Percentiles rank a stretch among this genome's conserved stretches.
phyloP scores from a whole-genome alignment of 2,888 invertebrate species.

The Dyspetes luteomarginatus region DNA sequence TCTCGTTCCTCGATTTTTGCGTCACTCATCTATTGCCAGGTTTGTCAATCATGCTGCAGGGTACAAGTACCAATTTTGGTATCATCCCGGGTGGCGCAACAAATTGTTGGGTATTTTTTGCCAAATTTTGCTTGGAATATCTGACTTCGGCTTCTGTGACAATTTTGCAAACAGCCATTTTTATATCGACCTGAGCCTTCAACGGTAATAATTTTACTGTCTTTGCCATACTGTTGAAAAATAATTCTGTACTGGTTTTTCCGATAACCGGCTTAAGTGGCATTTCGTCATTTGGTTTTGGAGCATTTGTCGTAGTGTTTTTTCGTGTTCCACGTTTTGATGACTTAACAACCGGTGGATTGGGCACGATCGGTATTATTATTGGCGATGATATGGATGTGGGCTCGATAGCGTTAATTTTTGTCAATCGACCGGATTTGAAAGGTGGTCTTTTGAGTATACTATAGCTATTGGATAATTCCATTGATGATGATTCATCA shows the following conservation, averaged over 20 bases:
- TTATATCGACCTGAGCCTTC: slow-evolving; percentile 80
- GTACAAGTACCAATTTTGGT: slow-evolving; percentile 80
- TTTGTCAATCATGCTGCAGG: slow-evolving; percentile 80
- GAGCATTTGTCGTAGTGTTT: slow-evolving; percentile 26
- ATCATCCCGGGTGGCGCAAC: slow-evolving; percentile 77
- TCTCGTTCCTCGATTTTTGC: background rate
- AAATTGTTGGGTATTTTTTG: slow-evolving; percentile 73
- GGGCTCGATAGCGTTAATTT: slow-evolving; percentile 22
- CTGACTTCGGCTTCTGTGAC: slow-evolving; percentile 79
- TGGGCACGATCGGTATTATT: slow-evolving; percentile 49
- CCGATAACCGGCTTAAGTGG: slow-evolving; percentile 45
- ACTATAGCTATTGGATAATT: slow-evolving; percentile 60
- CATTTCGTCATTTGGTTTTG: background rate
- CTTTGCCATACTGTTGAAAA: slow-evolving; percentile 80
- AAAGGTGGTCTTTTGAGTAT: slow-evolving; percentile 51
- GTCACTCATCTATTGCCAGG: slow-evolving; percentile 65
- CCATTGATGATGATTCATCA: slow-evolving; percentile 23
- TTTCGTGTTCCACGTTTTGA: slow-evolving; percentile 1
- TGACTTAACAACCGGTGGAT: slow-evolving; percentile 4
- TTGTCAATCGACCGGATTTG: slow-evolving; percentile 38
- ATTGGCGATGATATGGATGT: slow-evolving; percentile 60
- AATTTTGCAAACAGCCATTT: slow-evolving; percentile 80
- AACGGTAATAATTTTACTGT: slow-evolving; percentile 78
- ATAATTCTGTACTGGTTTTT: slow-evolving; percentile 77
- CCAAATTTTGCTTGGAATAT: slow-evolving; percentile 65